These are phyloP conservation scores for Callimorpha dominula DNA, from an alignment of 2,888 invertebrate genomes.

Conservation along the genomic window DNA sequence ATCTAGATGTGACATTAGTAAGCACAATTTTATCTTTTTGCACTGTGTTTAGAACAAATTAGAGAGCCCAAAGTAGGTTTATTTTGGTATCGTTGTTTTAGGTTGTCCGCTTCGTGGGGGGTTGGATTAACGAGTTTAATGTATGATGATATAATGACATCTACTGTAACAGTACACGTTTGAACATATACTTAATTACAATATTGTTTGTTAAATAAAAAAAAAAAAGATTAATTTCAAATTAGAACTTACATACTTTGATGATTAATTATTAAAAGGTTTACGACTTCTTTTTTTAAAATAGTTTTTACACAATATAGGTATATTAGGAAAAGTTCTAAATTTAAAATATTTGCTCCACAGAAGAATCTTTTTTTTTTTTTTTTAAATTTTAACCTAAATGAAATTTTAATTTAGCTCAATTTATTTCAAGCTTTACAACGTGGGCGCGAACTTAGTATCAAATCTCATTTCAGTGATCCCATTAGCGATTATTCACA, in stretches of 20 bases:
- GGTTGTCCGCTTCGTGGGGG: slow-evolving; percentile 37
- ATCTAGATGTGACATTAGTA: slow-evolving; percentile 85
- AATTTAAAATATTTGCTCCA: no score
- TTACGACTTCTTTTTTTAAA: neutral
- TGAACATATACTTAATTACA: no score
- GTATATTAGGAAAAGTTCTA: no score
- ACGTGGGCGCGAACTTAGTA: no score
- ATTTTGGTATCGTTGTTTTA: slow-evolving; percentile 39
- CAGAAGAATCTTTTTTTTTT: no score
- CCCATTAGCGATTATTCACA: no score
- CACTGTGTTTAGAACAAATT: slow-evolving; percentile 56
- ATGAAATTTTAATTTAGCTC: no score
- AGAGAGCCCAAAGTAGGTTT: slow-evolving; percentile 50
- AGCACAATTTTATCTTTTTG: slow-evolving; percentile 71
- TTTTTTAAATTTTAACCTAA: no score
- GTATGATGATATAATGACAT: slow-evolving; percentile 18
- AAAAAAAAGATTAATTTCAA: neutral
- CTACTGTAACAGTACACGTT: neutral
- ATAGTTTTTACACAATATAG: neutral
- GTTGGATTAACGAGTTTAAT: slow-evolving; percentile 39
- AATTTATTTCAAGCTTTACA: no score
- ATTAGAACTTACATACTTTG: neutral
- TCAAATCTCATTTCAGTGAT: no score
- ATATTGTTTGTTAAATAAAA: no score
- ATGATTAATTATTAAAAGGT: neutral